These are phyloP conservation scores for Spinibarbus caldwelli DNA, from an alignment of 2,797 vertebrate species.

Conservation along the genomic window DNA sequence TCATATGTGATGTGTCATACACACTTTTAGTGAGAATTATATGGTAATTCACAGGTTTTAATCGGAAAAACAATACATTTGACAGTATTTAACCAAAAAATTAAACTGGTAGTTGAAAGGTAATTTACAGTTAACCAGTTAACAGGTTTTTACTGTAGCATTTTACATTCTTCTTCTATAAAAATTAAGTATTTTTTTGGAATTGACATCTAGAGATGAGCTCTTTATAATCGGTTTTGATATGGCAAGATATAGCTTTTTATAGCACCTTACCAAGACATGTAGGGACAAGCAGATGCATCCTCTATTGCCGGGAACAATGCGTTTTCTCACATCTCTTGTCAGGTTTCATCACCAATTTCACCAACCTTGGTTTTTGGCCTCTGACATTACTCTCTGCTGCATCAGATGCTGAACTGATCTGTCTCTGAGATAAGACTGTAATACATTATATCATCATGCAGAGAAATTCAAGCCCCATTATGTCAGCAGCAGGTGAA, in stretches of 20 bases:
- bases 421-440: conserved; percentile 53
- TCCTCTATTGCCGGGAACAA: not conserved
- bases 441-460: conserved; percentile 57
- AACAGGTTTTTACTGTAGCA: not conserved
- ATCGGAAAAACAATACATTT: not conserved
- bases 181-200: not conserved
- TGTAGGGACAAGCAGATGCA: conserved; percentile 9
- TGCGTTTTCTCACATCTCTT: conserved; percentile 29
- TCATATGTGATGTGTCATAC: not conserved
- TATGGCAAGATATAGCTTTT: not conserved
- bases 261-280: not conserved
- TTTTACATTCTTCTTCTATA: not conserved
- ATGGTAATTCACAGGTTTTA: not conserved
- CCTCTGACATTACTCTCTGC: conserved; percentile 44
- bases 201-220: too few species aligned
- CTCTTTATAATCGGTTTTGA: not conserved
- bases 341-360: conserved; percentile 48
- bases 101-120: too few species aligned
- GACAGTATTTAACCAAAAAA: too few species aligned
- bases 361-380: conserved; percentile 51
- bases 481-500: conserved; percentile 59
- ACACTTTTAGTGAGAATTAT: not conserved
- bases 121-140: not conserved
- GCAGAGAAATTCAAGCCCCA: conserved; percentile 51
- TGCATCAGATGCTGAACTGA: conserved; percentile 44